Percentiles rank a stretch among this genome's conserved stretches.
Evolutionary conservation across 1,140 invertebrate species (phyloP).

Genomic region (Oryzaephilus surinamensis): DNA sequence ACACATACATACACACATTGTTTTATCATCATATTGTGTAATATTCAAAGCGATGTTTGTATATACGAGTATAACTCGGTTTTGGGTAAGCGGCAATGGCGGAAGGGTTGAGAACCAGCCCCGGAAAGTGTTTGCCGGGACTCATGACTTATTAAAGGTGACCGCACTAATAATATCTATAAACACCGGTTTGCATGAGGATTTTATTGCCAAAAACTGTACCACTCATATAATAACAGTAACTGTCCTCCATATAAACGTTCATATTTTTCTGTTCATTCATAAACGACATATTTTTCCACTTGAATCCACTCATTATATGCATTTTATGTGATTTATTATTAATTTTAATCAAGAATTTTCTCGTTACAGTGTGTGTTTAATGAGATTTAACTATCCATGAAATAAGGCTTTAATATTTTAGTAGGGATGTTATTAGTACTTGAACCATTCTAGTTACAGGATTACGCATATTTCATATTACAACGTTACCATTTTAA

Average conservation of each 20-base stretch:
- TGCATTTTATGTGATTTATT: constrained; percentile 8
- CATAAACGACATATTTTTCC: no score
- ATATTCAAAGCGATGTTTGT: no score
- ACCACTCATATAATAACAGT: no score
- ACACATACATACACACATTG: no score
- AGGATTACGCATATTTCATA: constrained; percentile 7
- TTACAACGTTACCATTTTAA: no score
- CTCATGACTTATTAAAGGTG: constrained; percentile 15
- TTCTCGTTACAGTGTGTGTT: constrained; percentile 4
- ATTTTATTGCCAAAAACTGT: constrained; percentile 10
- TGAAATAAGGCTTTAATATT: constrained; percentile 12
- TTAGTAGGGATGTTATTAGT: constrained; percentile 9
- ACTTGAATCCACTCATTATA: no score
- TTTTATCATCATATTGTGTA: no score
- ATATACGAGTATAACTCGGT: no score
- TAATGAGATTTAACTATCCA: constrained; percentile 13
- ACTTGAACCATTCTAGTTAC: constrained; percentile 6
- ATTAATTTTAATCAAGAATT: constrained; percentile 11
- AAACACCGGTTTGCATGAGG: constrained; percentile 11
- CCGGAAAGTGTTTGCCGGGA: constrained; percentile 6
- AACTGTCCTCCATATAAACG: no score
- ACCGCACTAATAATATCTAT: constrained; percentile 14
- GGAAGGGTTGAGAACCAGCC: no score
- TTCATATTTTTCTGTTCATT: no score
- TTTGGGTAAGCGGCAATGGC: no score